Percentiles rank a stretch among this genome's conserved stretches.
These are phyloP conservation scores for Thymallus thymallus DNA, from an alignment of 2,113 vertebrate species.

Conservation along the genomic window DNA sequence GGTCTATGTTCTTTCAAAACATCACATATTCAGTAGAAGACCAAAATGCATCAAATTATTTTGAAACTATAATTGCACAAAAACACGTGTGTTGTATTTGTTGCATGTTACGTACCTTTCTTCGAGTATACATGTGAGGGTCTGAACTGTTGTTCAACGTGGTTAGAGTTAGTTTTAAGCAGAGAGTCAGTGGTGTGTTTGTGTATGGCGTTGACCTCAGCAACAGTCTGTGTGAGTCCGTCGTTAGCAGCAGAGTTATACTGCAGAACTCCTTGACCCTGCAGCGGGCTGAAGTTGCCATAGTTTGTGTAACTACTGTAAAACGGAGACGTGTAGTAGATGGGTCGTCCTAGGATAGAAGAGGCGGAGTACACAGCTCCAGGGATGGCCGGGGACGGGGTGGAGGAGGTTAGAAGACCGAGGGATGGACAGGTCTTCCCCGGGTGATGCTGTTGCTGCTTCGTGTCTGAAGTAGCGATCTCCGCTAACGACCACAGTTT, in stretches of 20 bases:
- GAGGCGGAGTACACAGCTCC: conserved; percentile 86
- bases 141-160: conserved; percentile 87
- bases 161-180: conserved; percentile 82
- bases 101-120: conserved; percentile 86
- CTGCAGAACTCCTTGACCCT: conserved; percentile 92
- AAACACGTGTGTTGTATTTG: conserved; percentile 15
- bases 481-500: conserved; percentile 97
- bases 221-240: conserved; percentile 77
- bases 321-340: conserved; percentile 98
- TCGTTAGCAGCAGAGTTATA: conserved; percentile 87
- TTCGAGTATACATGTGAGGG: conserved; percentile 84
- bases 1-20: no score
- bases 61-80: conserved; percentile 22
- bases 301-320: conserved; percentile 98
- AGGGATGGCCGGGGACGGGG: conserved; percentile 78
- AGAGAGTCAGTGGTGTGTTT: conserved; percentile 85
- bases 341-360: conserved; percentile 92
- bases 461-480: conserved; percentile 97
- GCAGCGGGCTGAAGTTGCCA: conserved; percentile 93
- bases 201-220: conserved; percentile 75
- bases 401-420: conserved; percentile 78
- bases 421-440: conserved; percentile 75
- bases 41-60: background rate
- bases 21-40: background rate
- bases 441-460: conserved; percentile 81